Percentiles rank a stretch among this genome's conserved stretches.
Evolutionary conservation across 2,888 invertebrate genomes (phyloP).

Genomic region (Ochropleura leucogaster): DNA sequence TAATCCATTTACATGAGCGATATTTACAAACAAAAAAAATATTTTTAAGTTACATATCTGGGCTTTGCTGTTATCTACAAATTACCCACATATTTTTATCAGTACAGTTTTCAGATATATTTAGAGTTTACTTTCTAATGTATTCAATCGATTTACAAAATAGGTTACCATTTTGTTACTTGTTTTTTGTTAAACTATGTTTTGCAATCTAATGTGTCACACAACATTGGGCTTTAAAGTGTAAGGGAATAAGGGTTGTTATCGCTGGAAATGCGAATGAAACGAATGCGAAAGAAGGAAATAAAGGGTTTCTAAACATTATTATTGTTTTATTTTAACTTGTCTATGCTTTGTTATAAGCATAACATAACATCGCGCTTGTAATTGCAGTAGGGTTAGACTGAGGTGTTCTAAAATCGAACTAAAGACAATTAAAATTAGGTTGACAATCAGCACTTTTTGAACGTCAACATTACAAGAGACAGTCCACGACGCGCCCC

Average conservation of each 20-base stretch:
- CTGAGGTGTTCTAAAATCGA: no score
- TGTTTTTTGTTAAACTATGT: constrained; percentile 23
- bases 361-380: no score
- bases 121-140: not conserved
- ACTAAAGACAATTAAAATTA: no score
- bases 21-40: not conserved
- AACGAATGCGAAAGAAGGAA: constrained; percentile 70
- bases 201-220: constrained; percentile 62
- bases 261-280: constrained; percentile 80
- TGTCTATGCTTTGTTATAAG: no score
- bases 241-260: constrained; percentile 77
- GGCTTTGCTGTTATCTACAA: not conserved
- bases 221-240: constrained; percentile 66
- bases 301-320: constrained; percentile 80
- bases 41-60: not conserved
- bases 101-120: not conserved
- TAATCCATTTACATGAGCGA: constrained; percentile 9
- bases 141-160: not conserved
- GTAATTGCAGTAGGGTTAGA: no score
- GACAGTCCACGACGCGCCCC: no score
- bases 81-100: not conserved
- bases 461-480: no score
- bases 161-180: constrained; percentile 2
- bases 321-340: constrained; percentile 47
- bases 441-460: no score